These are phyloP conservation scores for Egretta garzetta DNA, from an alignment of 2,113 vertebrate species.

Conservation along the genomic window DNA sequence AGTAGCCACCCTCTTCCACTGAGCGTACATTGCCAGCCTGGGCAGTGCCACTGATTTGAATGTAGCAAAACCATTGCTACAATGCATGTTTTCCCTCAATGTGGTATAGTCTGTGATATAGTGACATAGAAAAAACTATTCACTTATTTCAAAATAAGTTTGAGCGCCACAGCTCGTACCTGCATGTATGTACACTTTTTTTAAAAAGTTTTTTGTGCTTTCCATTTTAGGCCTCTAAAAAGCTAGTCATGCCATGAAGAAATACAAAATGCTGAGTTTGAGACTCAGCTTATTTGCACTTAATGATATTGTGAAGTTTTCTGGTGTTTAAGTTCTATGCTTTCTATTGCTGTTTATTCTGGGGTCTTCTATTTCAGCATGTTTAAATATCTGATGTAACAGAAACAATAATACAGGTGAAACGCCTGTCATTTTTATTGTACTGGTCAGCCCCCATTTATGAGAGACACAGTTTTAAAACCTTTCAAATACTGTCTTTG, in stretches of 20 bases:
- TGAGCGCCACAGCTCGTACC: background rate
- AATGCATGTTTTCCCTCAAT: accelerated
- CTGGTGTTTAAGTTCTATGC: background rate
- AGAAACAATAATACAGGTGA: background rate
- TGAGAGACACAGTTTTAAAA: background rate
- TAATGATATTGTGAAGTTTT: background rate
- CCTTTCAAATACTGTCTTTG: background rate
- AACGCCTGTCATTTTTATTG: background rate
- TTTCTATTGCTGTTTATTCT: background rate
- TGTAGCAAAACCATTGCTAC: background rate
- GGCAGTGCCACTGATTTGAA: background rate
- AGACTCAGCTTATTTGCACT: background rate
- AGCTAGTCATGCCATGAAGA: background rate
- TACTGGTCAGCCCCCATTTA: background rate
- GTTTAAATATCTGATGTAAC: background rate
- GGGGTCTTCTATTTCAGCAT: background rate
- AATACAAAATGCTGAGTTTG: background rate
- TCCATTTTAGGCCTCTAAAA: background rate
- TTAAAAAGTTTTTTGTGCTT: background rate
- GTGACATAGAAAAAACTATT: background rate
- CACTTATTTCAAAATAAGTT: background rate
- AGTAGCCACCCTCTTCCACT: background rate
- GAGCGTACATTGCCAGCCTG: background rate
- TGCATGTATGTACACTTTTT: background rate
- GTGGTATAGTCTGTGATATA: background rate